Conservation (phyloP, 2,113 vertebrate species). For the Xyrauchen texanus region DNA sequence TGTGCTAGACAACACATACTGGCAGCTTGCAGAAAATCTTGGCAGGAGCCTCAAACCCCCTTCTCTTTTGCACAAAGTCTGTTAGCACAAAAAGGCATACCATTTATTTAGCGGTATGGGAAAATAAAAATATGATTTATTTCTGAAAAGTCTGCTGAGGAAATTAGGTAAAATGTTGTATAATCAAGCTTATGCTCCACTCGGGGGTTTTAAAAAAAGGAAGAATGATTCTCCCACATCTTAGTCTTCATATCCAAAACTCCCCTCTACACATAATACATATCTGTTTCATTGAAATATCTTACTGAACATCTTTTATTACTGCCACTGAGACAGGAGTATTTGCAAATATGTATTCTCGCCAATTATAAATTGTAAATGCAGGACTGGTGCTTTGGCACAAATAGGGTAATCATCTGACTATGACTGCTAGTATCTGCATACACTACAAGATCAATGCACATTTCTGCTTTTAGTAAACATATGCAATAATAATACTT, state of each 20-base stretch:
- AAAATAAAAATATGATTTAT: conserved; percentile 45
- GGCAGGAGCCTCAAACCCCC: conserved; percentile 10
- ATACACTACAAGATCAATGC: background rate
- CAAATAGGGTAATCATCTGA: conserved; percentile 29
- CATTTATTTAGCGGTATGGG: conserved; percentile 17
- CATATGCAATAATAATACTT: background rate
- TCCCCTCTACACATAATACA: conserved; percentile 2
- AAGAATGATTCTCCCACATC: background rate
- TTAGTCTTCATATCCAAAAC: conserved; percentile 16
- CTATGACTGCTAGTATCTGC: background rate
- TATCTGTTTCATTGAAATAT: background rate
- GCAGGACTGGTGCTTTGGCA: conserved; percentile 6
- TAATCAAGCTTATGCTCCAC: conserved; percentile 37
- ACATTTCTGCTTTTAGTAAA: background rate
- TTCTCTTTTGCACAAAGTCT: conserved; percentile 11
- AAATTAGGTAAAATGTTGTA: conserved; percentile 1
- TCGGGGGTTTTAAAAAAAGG: conserved; percentile 20
- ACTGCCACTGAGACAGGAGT: background rate
- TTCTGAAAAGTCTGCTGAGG: conserved; percentile 31
- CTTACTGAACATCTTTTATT: conserved; percentile 3
- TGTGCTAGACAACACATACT: conserved; percentile 38
- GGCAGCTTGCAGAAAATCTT: conserved; percentile 39
- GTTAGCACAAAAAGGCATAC: background rate
- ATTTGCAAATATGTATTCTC: background rate
- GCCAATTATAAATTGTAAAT: conserved; percentile 1